Conservation (phyloP, 2,113 vertebrate genomes). For the Macrotus californicus region DNA sequence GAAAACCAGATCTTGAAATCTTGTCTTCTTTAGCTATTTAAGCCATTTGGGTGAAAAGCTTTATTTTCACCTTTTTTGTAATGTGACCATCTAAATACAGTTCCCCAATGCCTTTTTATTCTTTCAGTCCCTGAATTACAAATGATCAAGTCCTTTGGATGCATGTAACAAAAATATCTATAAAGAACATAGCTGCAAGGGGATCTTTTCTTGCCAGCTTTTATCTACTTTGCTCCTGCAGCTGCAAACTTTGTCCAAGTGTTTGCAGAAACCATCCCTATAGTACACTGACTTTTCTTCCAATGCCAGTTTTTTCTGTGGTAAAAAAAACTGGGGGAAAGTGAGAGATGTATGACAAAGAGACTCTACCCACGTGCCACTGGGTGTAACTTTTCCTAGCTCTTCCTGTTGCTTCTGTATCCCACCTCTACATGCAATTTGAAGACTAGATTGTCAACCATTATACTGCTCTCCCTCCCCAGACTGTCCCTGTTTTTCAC, state of each 20-base stretch:
- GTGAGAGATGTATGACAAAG: neutral
- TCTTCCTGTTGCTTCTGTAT: neutral
- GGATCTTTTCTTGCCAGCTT: neutral
- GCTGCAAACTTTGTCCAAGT: neutral
- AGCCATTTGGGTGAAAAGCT: neutral
- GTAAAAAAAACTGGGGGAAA: neutral
- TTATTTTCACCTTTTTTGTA: neutral
- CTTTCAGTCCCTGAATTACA: neutral
- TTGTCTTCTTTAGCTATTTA: neutral
- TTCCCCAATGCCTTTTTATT: neutral
- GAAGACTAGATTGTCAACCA: neutral
- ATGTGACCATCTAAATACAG: neutral
- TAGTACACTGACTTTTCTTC: neutral
- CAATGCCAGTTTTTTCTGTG: neutral
- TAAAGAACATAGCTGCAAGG: neutral
- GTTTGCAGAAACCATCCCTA: neutral
- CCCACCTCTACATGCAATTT: neutral
- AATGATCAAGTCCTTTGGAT: neutral
- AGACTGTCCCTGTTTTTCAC: neutral
- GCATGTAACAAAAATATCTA: neutral
- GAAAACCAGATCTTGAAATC: neutral
- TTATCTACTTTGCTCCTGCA: neutral
- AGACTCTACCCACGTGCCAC: neutral
- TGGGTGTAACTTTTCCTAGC: neutral
- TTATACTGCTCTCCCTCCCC: neutral